These are phyloP conservation scores for Nasonia vitripennis DNA, from an alignment of 1,140 invertebrate genomes.

Conservation along the genomic window DNA sequence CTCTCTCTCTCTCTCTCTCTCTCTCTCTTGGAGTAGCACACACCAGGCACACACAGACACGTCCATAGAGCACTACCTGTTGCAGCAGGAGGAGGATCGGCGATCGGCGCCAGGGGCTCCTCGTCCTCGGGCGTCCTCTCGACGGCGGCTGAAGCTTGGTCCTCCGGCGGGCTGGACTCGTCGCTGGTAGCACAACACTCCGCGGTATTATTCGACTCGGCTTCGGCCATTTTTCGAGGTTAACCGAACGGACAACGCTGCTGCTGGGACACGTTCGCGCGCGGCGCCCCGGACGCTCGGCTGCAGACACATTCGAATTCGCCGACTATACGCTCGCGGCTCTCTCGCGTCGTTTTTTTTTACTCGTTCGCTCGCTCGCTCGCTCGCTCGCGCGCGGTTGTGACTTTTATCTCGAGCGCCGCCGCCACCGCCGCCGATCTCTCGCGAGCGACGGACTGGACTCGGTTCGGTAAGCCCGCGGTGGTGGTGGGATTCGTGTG, in stretches of 20 bases:
- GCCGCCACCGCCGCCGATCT: not conserved
- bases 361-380: too few species aligned
- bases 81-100: slow-evolving; percentile 6
- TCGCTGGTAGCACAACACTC: not conserved
- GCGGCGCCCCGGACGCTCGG: slow-evolving; percentile 24
- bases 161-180: not conserved
- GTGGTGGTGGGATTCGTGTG: not conserved
- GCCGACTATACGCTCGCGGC: not conserved
- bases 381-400: not conserved
- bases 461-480: not conserved
- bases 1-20: not conserved
- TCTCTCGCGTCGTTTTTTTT: not conserved
- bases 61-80: not conserved
- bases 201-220: not conserved
- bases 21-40: not conserved
- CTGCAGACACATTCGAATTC: slow-evolving; percentile 42
- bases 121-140: not conserved
- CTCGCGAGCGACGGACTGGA: not conserved
- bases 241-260: slow-evolving; percentile 18
- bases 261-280: slow-evolving; percentile 12
- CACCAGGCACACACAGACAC: not conserved
- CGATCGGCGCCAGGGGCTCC: not conserved
- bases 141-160: not conserved
- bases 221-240: slow-evolving; percentile 45
- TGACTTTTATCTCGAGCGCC: not conserved